phyloP scores from a whole-genome alignment of 1,140 invertebrate species.

The Bombus confusus region DNA sequence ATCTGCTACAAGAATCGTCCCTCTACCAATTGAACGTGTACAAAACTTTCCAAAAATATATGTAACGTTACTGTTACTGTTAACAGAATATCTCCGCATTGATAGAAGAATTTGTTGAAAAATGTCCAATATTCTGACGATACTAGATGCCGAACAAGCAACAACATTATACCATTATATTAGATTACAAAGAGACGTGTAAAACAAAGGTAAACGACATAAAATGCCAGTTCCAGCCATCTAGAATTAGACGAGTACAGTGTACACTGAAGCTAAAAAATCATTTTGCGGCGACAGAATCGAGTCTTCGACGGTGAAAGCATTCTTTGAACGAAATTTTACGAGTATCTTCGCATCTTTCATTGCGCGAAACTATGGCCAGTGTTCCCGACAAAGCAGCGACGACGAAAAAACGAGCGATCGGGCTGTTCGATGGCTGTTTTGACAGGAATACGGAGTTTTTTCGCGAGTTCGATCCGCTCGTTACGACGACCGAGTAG shows the following conservation, averaged over 20 bases:
- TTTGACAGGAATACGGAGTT: slow-evolving; percentile 79
- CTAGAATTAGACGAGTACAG: no score
- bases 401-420: neutral
- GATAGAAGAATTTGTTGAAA: no score
- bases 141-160: neutral
- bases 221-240: no score
- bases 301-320: neutral
- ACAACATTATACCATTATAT: no score
- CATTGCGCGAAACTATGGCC: no score
- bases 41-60: neutral
- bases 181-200: no score
- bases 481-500: slow-evolving; percentile 76
- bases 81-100: neutral
- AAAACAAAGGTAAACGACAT: no score
- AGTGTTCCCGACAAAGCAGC: neutral
- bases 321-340: neutral
- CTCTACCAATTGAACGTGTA: neutral
- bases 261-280: neutral
- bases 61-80: neutral
- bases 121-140: no score
- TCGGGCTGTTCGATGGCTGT: slow-evolving; percentile 55
- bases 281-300: neutral
- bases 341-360: neutral
- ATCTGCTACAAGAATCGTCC: neutral
- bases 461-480: slow-evolving; percentile 78